Evolutionary conservation across 2,888 invertebrate species (phyloP).

Genomic region (Andrena trimmerana): DNA sequence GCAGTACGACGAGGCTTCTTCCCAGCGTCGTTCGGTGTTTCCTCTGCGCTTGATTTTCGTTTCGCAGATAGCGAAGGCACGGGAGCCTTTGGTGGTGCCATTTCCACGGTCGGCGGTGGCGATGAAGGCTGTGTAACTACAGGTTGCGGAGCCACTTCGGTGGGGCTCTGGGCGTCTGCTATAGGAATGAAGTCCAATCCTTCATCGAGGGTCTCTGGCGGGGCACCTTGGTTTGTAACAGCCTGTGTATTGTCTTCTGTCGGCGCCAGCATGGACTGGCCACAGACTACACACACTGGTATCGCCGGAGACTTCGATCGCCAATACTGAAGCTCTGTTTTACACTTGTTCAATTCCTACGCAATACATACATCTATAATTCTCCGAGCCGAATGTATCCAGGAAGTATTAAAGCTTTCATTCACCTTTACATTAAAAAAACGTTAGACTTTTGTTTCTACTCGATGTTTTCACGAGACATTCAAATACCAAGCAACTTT

Average conservation of each 20-base stretch:
- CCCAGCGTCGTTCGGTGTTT: conserved; percentile 72
- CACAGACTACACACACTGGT: conserved; percentile 91
- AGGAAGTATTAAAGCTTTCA: not conserved
- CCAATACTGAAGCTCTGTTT: conserved; percentile 96
- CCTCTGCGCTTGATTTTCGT: conserved; percentile 79
- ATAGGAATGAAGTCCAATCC: conserved; percentile 85
- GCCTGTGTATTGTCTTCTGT: conserved; percentile 87
- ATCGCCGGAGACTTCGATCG: conserved; percentile 94
- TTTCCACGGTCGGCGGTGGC: conserved; percentile 72
- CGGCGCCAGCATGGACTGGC: conserved; percentile 87
- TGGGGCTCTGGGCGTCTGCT: conserved; percentile 81
- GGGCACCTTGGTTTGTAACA: conserved; percentile 87
- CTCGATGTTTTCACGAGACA: no score
- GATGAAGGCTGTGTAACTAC: conserved; percentile 60
- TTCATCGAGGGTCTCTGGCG: conserved; percentile 86
- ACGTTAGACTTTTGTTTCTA: not conserved
- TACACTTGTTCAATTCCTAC: conserved; percentile 95
- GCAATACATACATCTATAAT: conserved; percentile 50
- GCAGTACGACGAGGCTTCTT: conserved; percentile 81
- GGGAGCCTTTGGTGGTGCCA: conserved; percentile 82
- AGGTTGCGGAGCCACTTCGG: conserved; percentile 72
- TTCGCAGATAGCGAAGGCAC: conserved; percentile 78
- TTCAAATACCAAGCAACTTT: not conserved
- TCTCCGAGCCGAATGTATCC: not conserved
- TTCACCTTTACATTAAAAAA: conserved; percentile 14